Conservation (phyloP, 2,113 vertebrate species). For the Thamnaconus septentrionalis region DNA sequence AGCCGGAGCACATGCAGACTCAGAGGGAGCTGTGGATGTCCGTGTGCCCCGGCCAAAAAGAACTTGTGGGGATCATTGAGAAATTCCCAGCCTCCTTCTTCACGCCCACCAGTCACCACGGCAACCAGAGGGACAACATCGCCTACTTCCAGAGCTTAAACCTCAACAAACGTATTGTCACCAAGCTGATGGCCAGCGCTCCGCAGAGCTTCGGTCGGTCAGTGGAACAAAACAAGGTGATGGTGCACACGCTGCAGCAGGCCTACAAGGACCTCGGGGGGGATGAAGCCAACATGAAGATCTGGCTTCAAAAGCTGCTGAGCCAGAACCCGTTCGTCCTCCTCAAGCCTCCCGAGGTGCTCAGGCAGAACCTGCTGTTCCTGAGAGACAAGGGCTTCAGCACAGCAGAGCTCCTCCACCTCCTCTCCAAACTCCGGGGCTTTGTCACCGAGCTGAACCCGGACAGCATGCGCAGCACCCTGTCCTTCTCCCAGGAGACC, state of each 20-base stretch:
- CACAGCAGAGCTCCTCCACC: slow-evolving; percentile 80
- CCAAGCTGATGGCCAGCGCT: slow-evolving; percentile 86
- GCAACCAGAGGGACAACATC: slow-evolving; percentile 84
- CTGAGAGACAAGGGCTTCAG: slow-evolving; percentile 81
- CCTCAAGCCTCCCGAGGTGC: slow-evolving; percentile 74
- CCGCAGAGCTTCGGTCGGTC: slow-evolving; percentile 84
- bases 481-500: slow-evolving; percentile 77
- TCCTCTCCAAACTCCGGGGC: slow-evolving; percentile 88
- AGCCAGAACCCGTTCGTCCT: slow-evolving; percentile 92
- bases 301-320: slow-evolving; percentile 91
- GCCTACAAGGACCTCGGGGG: slow-evolving; percentile 85
- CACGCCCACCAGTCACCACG: slow-evolving; percentile 70
- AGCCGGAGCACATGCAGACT: slow-evolving; percentile 75
- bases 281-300: slow-evolving; percentile 82
- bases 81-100: slow-evolving; percentile 94
- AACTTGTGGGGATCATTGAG: slow-evolving; percentile 86
- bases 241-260: slow-evolving; percentile 80
- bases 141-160: slow-evolving; percentile 84
- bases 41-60: slow-evolving; percentile 79
- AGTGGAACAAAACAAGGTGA: slow-evolving; percentile 78
- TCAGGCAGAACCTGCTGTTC: slow-evolving; percentile 83
- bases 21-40: slow-evolving; percentile 86
- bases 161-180: slow-evolving; percentile 86
- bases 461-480: slow-evolving; percentile 75
- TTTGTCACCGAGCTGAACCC: slow-evolving; percentile 87